Percentiles rank a stretch among this genome's conserved stretches.
Conservation (phyloP, 2,113 vertebrate genomes). For the Corydoras maculifer region DNA sequence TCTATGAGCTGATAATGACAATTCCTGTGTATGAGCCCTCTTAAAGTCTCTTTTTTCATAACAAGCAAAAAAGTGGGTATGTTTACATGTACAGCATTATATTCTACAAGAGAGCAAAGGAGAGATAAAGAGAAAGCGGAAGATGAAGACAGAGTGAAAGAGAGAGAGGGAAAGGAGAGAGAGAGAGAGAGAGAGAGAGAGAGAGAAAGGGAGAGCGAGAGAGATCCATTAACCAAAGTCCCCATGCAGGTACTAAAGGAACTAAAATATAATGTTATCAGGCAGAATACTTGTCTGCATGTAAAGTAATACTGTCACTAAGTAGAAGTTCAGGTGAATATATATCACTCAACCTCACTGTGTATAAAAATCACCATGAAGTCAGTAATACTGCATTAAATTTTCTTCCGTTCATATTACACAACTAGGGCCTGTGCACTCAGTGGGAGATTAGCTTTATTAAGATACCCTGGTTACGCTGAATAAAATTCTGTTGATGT, state of each 20-base stretch:
- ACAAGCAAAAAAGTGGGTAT: conserved; percentile 57
- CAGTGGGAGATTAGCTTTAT: conserved; percentile 1
- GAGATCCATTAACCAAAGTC: conserved; percentile 44
- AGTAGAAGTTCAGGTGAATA: neutral
- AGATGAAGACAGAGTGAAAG: conserved; percentile 14
- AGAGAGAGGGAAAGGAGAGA: conserved; percentile 7
- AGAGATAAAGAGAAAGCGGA: too few species aligned
- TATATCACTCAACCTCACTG: neutral
- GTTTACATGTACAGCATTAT: conserved; percentile 56
- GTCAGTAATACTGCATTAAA: conserved; percentile 26
- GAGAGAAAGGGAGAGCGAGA: conserved; percentile 45
- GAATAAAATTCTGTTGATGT: too few species aligned
- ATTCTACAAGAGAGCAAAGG: conserved; percentile 44
- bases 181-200: conserved; percentile 46
- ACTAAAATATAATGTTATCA: conserved; percentile 47
- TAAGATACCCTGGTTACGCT: conserved; percentile 33
- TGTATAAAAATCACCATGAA: conserved; percentile 20
- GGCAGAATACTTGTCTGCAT: conserved; percentile 37
- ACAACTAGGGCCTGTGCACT: conserved; percentile 26
- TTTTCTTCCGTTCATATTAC: conserved; percentile 2
- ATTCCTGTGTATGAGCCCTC: conserved; percentile 70
- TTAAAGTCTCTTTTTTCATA: conserved; percentile 59
- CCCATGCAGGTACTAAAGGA: conserved; percentile 48
- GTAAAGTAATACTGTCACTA: conserved; percentile 15
- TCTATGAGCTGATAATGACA: conserved; percentile 51